Base-by-base conservation (phyloP, 2,888 invertebrate genomes). In the Lasioglossum morio region DNA sequence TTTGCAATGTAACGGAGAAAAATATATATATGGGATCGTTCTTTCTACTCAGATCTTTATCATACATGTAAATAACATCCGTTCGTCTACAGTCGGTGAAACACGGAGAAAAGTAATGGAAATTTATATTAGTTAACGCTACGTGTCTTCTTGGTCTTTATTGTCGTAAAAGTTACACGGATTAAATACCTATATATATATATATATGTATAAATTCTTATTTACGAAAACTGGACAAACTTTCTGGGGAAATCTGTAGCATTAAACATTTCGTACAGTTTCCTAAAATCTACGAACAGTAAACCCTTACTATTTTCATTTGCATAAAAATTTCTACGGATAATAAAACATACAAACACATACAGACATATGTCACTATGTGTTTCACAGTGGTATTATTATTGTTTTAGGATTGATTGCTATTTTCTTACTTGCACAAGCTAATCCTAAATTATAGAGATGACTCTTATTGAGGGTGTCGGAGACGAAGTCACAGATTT, bases 401-500 rank as follows among this genome's bases (percentile, higher is more conserved):
- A n/a, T 48, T 57, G 23, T 37, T 46, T 23, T 30, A 74, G 19
- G 53, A 60, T 37, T 40, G 70, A 40, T 70, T 53, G 70, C 57
- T 69, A n/a, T 72, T 63, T 48, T 57, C 34, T 63, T 60, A 63
- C 81, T 76, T 69, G 19, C 60, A 37, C 69, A 83, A 69, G 66
- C 75, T 57, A 77, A 82, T 79, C 30, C 30, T 53, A 81, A 46
- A 79, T 82, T 78, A 81, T 75, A 93, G 96, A 94, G 92, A 98
- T 98, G 97, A 96, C 97, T 91, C 95, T 98, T 93, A 97, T 98
- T 91, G 98, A 98, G 94, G 98, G 98, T 73, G 96, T 98, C 82
- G 98, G 98, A 40, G 98, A 98, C 95, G 98, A 98, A 96, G 98
- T 98, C 86, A 96, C 97, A 75, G 96, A 98, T 93, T 97, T 97